These are phyloP conservation scores for Cataglyphis rosenhaueri DNA, from an alignment of 2,888 invertebrate genomes.

Conservation along the genomic window DNA sequence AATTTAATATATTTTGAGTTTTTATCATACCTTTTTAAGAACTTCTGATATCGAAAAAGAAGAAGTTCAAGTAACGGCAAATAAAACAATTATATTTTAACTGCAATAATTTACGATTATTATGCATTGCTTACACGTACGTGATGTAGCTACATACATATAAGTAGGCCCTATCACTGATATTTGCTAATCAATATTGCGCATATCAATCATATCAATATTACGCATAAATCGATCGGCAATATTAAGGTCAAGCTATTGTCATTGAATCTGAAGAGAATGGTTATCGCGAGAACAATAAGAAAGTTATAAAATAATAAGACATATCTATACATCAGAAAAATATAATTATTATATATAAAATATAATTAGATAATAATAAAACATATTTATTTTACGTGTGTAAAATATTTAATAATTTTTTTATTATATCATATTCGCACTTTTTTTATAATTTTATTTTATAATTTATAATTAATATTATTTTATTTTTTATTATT, in stretches of 20 bases:
- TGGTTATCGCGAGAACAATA: background rate
- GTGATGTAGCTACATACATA: conserved; percentile 59
- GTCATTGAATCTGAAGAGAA: background rate
- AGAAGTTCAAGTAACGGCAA: conserved; percentile 43
- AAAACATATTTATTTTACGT: background rate
- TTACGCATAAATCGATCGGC: conserved; percentile 54
- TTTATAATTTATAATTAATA: too few relatives aligned
- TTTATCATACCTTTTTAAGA: background rate
- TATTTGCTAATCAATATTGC: conserved; percentile 58
- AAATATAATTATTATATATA: background rate
- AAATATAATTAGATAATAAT: background rate
- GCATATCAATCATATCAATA: background rate
- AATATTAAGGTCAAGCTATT: conserved; percentile 48
- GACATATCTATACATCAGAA: too few relatives aligned
- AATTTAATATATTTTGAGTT: background rate
- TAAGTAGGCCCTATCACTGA: conserved; percentile 59
- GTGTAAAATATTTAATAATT: background rate
- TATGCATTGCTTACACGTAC: conserved; percentile 70
- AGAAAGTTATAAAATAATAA: background rate
- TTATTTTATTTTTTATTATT: background rate
- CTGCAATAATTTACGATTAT: conserved; percentile 68
- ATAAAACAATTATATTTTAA: conserved; percentile 41
- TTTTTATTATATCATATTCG: background rate
- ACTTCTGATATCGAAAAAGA: conserved; percentile 30
- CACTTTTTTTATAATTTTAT: background rate